These are phyloP conservation scores for Urosaurus nigricauda DNA, from an alignment of 2,797 vertebrate species.

Conservation along the genomic window DNA sequence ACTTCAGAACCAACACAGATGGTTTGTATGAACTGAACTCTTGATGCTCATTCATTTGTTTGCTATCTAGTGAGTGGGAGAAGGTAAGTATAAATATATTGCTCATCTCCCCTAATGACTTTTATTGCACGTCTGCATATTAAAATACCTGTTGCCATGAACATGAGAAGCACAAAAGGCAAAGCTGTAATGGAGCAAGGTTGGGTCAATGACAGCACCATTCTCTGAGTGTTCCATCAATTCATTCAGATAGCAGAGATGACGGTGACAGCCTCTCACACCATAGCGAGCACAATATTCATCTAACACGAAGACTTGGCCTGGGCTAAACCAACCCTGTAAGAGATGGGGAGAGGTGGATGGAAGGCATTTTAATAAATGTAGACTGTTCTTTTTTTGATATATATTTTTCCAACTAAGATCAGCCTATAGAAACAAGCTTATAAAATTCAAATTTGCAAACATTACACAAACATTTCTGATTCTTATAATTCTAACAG, in stretches of 20 bases:
- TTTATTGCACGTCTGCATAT: constrained; percentile 53
- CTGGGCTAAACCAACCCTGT: constrained; percentile 98
- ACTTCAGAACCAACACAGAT: constrained; percentile 12
- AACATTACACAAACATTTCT: constrained; percentile 16
- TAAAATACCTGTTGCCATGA: constrained; percentile 95
- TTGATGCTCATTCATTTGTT: constrained; percentile 35
- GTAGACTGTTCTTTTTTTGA: constrained; percentile 34
- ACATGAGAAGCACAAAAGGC: constrained; percentile 98
- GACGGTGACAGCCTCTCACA: constrained; percentile 93
- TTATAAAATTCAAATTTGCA: constrained; percentile 9
- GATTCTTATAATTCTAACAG: constrained; percentile 25
- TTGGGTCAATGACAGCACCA: constrained; percentile 92
- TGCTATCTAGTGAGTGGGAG: background rate
- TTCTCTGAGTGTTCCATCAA: constrained; percentile 93
- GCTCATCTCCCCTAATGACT: constrained; percentile 29
- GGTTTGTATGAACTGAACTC: constrained; percentile 35
- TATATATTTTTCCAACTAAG: background rate
- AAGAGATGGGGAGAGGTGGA: constrained; percentile 53
- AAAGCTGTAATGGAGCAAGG: constrained; percentile 98
- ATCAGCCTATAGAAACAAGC: background rate
- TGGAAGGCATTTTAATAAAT: constrained; percentile 29
- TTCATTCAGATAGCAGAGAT: constrained; percentile 94
- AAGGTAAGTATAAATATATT: constrained; percentile 22
- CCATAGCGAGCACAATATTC: constrained; percentile 97
- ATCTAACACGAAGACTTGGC: constrained; percentile 96